Conservation (phyloP, 2,113 vertebrate species). For the Litocranius walleri region DNA sequence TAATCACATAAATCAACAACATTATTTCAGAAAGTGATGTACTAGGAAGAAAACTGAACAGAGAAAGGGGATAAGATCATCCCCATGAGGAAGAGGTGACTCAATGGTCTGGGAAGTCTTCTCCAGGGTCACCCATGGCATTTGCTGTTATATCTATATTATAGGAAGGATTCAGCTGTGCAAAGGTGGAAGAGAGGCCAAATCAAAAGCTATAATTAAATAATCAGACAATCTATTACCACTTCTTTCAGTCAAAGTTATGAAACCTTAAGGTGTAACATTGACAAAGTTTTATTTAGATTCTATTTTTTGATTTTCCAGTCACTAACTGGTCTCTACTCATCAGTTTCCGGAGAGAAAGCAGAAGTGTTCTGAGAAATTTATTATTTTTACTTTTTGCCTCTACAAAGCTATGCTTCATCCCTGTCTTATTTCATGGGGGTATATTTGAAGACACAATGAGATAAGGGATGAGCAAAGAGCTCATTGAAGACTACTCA, state of each 20-base stretch:
- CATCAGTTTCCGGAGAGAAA: not conserved
- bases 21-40: not conserved
- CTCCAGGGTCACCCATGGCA: not conserved
- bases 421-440: not conserved
- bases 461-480: not conserved
- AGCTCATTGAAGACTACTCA: not conserved
- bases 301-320: not conserved
- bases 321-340: not conserved
- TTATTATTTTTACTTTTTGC: not conserved
- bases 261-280: not conserved
- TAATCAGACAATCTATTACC: not conserved
- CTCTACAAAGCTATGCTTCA: not conserved
- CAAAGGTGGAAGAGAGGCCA: not conserved
- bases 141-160: not conserved
- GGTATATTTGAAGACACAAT: not conserved
- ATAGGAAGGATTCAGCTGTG: not conserved
- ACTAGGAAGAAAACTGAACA: not conserved
- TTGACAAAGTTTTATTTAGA: not conserved
- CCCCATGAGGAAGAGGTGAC: not conserved
- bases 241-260: not conserved
- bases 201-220: not conserved
- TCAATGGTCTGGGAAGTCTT: not conserved
- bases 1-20: not conserved
- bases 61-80: not conserved
- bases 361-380: not conserved